Evolutionary conservation across 2,113 vertebrate genomes (phyloP).

Genomic region (Anhinga anhinga): DNA sequence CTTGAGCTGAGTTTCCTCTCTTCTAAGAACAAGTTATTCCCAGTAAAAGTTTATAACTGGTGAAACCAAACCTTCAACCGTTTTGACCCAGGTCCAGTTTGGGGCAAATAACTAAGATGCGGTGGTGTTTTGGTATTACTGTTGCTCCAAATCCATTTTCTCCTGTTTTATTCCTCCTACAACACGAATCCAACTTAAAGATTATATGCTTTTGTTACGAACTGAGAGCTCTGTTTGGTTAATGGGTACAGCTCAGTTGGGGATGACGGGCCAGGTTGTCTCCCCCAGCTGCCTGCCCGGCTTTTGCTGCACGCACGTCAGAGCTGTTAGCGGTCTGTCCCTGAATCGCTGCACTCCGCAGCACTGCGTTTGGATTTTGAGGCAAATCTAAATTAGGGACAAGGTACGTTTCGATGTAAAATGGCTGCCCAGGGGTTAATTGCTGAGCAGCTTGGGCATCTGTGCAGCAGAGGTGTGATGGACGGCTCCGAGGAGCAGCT

Average conservation of each 20-base stretch:
- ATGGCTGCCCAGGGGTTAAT: neutral
- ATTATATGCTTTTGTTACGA: neutral
- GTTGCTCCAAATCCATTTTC: neutral
- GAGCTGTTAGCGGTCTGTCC: neutral
- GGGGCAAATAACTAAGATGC: neutral
- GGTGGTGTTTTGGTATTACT: neutral
- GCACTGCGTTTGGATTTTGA: neutral
- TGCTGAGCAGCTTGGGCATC: neutral
- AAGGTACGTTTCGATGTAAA: neutral
- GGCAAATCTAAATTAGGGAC: neutral
- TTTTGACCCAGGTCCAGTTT: neutral
- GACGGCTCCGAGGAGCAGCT: neutral
- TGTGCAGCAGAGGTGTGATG: neutral
- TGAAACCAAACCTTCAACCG: neutral
- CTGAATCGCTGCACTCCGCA: neutral
- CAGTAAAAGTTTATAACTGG: neutral
- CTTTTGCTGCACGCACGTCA: neutral
- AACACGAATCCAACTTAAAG: neutral
- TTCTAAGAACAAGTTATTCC: neutral
- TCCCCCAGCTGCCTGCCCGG: neutral
- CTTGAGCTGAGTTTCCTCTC: neutral
- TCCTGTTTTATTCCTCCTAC: neutral
- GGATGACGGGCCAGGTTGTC: neutral
- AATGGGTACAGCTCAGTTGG: neutral
- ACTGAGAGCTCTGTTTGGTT: neutral